A percentile compares a stretch with the other conserved stretches of the same genome.
phyloP scores from a whole-genome alignment of 1,140 invertebrate species.

The Megalopta genalis region DNA sequence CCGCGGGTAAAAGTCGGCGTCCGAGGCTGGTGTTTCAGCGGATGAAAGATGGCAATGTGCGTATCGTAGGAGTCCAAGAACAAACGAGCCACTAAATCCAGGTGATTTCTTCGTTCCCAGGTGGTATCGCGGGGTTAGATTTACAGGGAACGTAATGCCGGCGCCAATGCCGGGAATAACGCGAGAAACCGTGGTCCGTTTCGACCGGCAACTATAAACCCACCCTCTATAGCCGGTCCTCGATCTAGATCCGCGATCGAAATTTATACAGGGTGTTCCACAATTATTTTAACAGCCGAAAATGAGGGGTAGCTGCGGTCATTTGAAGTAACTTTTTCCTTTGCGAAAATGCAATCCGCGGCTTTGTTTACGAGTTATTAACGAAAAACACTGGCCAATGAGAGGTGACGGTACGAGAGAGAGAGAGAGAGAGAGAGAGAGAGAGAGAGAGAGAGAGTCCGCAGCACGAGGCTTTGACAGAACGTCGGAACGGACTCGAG shows the following conservation, averaged over 20 bases:
- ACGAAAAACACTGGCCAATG: too few relatives aligned
- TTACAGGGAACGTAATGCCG: slow-evolving; percentile 44
- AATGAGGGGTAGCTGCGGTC: too few relatives aligned
- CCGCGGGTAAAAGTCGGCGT: slow-evolving; percentile 42
- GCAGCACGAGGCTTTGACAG: too few relatives aligned
- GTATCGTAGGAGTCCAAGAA: slow-evolving; percentile 44
- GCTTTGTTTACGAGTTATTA: too few relatives aligned
- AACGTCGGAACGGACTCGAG: too few relatives aligned
- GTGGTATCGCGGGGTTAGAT: slow-evolving; percentile 21
- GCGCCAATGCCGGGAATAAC: slow-evolving; percentile 41
- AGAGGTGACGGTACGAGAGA: too few relatives aligned
- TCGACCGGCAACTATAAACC: slow-evolving; percentile 23
- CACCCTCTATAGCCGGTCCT: not conserved
- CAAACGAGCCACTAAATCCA: slow-evolving; percentile 61
- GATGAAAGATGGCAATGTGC: slow-evolving; percentile 56
- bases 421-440: too few relatives aligned
- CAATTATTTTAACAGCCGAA: not conserved
- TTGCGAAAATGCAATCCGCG: too few relatives aligned
- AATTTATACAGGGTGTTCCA: slow-evolving; percentile 30
- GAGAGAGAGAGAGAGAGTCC: too few relatives aligned
- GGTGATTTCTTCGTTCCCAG: slow-evolving; percentile 52
- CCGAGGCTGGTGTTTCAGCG: slow-evolving; percentile 38
- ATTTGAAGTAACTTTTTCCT: too few relatives aligned
- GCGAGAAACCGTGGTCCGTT: slow-evolving; percentile 5
- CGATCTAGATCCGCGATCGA: slow-evolving; percentile 14